Evolutionary conservation across 2,888 invertebrate genomes (phyloP).

Genomic region (Subacronicta megacephala): DNA sequence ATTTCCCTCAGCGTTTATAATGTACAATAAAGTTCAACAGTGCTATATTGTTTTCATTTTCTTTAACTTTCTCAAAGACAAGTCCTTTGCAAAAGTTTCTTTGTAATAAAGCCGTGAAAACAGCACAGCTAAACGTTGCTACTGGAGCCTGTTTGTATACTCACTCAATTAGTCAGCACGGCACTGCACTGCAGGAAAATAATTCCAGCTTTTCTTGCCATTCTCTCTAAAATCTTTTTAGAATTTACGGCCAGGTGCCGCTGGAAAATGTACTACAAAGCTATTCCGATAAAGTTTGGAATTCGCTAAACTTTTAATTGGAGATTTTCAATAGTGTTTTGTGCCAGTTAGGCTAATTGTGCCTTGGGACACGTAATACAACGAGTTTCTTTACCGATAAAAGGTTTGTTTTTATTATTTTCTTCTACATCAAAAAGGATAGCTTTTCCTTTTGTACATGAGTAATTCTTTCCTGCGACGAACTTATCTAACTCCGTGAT

Average conservation of each 20-base stretch:
- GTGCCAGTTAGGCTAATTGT: conserved; percentile 17
- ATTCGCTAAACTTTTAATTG: conserved; percentile 64
- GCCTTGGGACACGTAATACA: conserved; percentile 14
- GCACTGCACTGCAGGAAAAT: conserved; percentile 1
- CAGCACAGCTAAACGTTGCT: conserved; percentile 13
- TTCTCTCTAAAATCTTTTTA: conserved; percentile 16
- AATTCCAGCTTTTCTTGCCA: conserved; percentile 9
- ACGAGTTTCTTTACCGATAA: too few relatives aligned
- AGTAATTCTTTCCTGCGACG: too few relatives aligned
- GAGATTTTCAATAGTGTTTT: conserved; percentile 53
- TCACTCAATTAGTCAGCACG: conserved; percentile 7
- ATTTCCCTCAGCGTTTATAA: conserved; percentile 9
- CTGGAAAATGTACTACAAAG: conserved; percentile 34
- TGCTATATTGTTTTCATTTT: conserved; percentile 10
- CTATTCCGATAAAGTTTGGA: conserved; percentile 51
- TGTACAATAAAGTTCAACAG: conserved; percentile 11
- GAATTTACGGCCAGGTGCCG: conserved; percentile 14
- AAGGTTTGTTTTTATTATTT: too few relatives aligned
- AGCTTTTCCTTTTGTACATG: too few relatives aligned
- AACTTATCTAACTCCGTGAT: too few relatives aligned
- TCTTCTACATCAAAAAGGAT: too few relatives aligned
- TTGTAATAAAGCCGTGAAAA: conserved; percentile 13
- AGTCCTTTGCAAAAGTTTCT: conserved; percentile 3
- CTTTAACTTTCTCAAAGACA: conserved; percentile 3
- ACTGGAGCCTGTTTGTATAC: conserved; percentile 3